phyloP scores from a whole-genome alignment of 2,797 vertebrate genomes.

The Lithobates sylvaticus region DNA sequence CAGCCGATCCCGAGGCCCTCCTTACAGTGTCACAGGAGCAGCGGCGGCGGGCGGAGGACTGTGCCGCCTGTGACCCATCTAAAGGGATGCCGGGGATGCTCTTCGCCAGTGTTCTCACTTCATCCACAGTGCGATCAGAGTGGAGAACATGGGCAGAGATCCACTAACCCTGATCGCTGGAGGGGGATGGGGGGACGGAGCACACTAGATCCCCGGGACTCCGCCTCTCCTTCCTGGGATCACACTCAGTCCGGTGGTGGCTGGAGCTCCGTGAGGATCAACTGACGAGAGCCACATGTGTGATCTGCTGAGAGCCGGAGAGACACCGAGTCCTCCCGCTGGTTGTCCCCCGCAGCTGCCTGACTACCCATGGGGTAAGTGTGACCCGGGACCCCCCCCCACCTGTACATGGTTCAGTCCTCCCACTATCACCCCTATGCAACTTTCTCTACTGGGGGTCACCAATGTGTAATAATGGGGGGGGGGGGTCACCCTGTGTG shows the following conservation, averaged over 20 bases:
- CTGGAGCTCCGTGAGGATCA: conserved; percentile 67
- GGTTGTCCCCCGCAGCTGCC: neutral
- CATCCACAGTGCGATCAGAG: neutral
- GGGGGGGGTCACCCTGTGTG: too few relatives aligned
- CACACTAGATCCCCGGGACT: neutral
- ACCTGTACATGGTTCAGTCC: too few relatives aligned
- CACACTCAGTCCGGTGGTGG: conserved; percentile 53
- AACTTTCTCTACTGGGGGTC: too few relatives aligned
- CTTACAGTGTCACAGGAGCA: too few relatives aligned
- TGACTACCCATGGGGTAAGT: conserved; percentile 52
- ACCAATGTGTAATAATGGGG: too few relatives aligned
- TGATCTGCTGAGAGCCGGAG: conserved; percentile 33
- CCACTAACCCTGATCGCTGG: neutral
- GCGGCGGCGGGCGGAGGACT: too few relatives aligned
- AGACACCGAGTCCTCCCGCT: neutral
- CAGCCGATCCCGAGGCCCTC: too few relatives aligned
- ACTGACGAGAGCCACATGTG: conserved; percentile 55
- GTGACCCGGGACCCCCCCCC: too few relatives aligned
- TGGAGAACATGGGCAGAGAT: neutral
- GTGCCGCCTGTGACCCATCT: too few relatives aligned
- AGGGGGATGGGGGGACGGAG: neutral
- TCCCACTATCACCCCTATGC: too few relatives aligned
- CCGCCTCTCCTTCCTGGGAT: neutral
- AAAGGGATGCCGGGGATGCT: too few relatives aligned
- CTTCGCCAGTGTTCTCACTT: conserved; percentile 25